A percentile compares a stretch with the other conserved stretches of the same genome.
These are phyloP conservation scores for Caranx melampygus DNA, from an alignment of 2,113 vertebrate genomes.

Conservation along the genomic window DNA sequence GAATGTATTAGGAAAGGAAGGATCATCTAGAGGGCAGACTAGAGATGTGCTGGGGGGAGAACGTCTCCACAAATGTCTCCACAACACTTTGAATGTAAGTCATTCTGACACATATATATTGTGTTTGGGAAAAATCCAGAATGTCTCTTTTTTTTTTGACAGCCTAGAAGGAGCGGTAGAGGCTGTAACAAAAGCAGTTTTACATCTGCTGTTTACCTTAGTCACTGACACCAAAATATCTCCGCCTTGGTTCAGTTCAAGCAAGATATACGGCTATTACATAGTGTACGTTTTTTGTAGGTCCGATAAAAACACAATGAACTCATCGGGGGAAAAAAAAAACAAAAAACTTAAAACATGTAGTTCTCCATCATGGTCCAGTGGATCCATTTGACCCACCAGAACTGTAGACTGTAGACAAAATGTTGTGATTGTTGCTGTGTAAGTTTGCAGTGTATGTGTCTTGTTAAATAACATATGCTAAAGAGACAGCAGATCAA, in stretches of 20 bases:
- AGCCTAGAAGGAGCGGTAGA: slow-evolving; percentile 44
- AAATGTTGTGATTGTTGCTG: slow-evolving; percentile 25
- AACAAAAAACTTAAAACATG: slow-evolving; percentile 5
- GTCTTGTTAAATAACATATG: slow-evolving; percentile 19
- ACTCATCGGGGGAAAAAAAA: not conserved
- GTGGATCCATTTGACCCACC: slow-evolving; percentile 11
- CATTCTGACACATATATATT: slow-evolving; percentile 60
- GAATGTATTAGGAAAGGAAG: slow-evolving; percentile 70
- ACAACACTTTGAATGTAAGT: slow-evolving; percentile 67
- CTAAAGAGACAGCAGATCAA: slow-evolving; percentile 2
- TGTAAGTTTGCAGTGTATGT: slow-evolving; percentile 46
- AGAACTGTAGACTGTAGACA: not conserved
- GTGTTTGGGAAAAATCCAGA: slow-evolving; percentile 55
- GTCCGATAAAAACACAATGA: slow-evolving; percentile 2
- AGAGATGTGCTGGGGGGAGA: slow-evolving; percentile 41
- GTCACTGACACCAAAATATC: slow-evolving; percentile 41
- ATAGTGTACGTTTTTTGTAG: not conserved
- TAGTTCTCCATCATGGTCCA: not conserved
- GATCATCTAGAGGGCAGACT: slow-evolving; percentile 52
- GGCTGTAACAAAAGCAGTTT: slow-evolving; percentile 39
- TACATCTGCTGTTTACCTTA: slow-evolving; percentile 49
- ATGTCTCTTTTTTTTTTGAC: slow-evolving; percentile 54
- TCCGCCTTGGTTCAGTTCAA: slow-evolving; percentile 20
- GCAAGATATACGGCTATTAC: not conserved
- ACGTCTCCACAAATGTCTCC: slow-evolving; percentile 60